Percentiles rank a stretch among this genome's conserved stretches.
These are phyloP conservation scores for Herpetotheres cachinnans DNA, from an alignment of 2,113 vertebrate species.

Conservation along the genomic window DNA sequence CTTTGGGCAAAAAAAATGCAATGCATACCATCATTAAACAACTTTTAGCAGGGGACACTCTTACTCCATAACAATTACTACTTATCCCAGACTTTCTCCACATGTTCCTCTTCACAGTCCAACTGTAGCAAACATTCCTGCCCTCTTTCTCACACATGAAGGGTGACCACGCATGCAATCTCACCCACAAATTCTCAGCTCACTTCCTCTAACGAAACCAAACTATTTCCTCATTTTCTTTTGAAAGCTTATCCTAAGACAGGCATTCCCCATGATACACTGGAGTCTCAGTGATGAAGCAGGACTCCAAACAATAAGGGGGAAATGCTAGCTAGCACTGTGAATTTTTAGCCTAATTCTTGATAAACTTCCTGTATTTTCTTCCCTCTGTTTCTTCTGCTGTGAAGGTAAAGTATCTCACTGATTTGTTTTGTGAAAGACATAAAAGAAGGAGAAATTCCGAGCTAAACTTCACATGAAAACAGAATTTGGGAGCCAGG, in stretches of 20 bases:
- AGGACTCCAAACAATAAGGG: neutral
- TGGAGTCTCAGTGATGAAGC: neutral
- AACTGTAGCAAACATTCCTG: neutral
- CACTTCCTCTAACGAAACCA: neutral
- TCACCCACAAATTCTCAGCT: neutral
- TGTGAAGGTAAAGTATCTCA: neutral
- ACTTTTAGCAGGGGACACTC: neutral
- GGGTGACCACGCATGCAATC: neutral
- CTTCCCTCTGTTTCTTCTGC: neutral
- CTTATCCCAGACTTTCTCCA: neutral
- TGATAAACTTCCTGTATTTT: neutral
- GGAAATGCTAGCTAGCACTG: neutral
- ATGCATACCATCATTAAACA: neutral
- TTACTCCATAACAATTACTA: neutral
- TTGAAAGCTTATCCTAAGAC: neutral
- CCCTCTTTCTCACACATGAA: neutral
- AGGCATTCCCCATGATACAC: neutral
- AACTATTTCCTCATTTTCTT: neutral
- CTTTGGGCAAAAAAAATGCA: neutral
- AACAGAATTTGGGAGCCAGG: neutral
- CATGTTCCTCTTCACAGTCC: neutral
- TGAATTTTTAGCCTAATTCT: neutral
- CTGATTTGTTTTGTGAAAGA: neutral
- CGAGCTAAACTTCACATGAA: neutral
- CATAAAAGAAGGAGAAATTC: neutral